Conservation (phyloP, 1,140 invertebrate genomes). For the Anastatus disparis region DNA sequence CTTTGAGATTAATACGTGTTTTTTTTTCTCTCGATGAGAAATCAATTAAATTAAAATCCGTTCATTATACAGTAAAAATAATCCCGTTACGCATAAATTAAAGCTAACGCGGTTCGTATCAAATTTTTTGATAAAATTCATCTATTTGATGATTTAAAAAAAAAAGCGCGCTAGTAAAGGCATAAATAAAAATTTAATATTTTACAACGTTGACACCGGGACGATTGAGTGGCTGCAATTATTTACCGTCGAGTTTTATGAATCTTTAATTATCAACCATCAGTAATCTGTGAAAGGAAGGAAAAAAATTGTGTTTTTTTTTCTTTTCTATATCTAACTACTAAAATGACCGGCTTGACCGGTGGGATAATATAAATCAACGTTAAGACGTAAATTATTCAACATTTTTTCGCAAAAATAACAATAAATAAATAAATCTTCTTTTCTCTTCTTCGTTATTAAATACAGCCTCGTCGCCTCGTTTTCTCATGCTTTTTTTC, state of each 20-base stretch:
- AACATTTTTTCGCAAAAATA: too few relatives aligned
- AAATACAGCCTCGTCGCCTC: background rate
- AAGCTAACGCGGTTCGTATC: background rate
- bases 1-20: too few relatives aligned
- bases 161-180: background rate
- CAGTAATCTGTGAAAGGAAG: background rate
- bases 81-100: background rate
- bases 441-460: background rate
- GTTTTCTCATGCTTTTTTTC: too few relatives aligned
- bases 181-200: too few relatives aligned
- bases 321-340: background rate
- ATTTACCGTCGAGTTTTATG: background rate
- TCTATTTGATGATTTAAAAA: background rate
- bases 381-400: background rate
- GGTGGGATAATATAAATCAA: background rate
- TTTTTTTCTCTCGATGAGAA: too few relatives aligned
- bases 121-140: conserved; percentile 1
- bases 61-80: background rate
- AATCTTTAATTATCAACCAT: background rate
- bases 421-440: background rate
- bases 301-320: too few relatives aligned
- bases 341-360: background rate
- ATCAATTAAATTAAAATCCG: too few relatives aligned
- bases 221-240: background rate
- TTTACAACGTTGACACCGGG: too few relatives aligned